Evolutionary conservation across 2,888 invertebrate genomes (phyloP), one percentile per base, ranked within the genome.

Genomic region (Galeruca laticollis): DNA sequence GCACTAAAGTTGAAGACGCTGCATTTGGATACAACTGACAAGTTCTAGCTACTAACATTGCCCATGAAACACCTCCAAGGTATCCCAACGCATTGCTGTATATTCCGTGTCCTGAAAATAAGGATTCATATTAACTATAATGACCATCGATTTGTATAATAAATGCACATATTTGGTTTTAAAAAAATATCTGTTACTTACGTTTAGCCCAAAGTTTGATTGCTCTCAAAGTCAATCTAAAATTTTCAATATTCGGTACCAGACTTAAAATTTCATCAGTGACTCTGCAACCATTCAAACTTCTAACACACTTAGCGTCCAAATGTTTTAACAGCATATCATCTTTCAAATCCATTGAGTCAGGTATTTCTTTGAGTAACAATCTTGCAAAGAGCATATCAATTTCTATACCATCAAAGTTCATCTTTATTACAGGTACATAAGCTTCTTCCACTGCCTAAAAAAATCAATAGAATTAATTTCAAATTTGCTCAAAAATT

Each of bases 371-470:
- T 84, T 97, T 97, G n/a, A 97, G 88, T 40, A 97, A 94, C 73
- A 99, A 87, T 73, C 96, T 89, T 0, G 99, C 98, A 87, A 99
- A 99, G 73, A 99, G 87, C 91, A 99, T 93, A 88, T 99, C 99
- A 77, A 99, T 97, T 88, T 99, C 99, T 77, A 99, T 98, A 35
- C 96, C 97, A 87, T 97, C 96, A 85, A 98, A 99, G 83, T 95
- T 96, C 96, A 99, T 97, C 87, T 99, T 99, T 76, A 99, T 98
- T 9, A 99, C 97, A 2, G 99, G 99, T 76, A 99, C 99, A 86
- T 94, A 99, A 0, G 99, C 99, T 84, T 99, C 99, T 85, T 99
- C 98, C 0, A 99, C 98, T 1, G 97, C 92, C 92, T 82, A 70
- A 70, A 80, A 20, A 59, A 43, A 18, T n/a, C n/a, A n/a, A n/a